Evolutionary conservation across 2,888 invertebrate genomes (phyloP).

Genomic region (Chrysolina americana): DNA sequence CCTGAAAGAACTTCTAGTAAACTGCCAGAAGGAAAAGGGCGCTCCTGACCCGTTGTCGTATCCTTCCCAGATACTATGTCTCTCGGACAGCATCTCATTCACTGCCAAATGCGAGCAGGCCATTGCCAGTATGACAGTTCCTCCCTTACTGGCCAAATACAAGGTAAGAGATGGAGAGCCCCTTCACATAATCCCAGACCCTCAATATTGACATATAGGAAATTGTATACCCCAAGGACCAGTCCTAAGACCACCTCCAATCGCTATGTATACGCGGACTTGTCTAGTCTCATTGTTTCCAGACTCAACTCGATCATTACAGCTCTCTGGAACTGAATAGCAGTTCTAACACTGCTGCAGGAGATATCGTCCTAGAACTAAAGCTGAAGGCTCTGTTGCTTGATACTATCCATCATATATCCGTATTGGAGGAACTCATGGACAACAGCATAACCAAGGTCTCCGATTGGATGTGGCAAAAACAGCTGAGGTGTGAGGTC

Average conservation of each 20-base stretch:
- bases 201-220: background rate
- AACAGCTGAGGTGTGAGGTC: constrained; percentile 82
- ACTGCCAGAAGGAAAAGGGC: constrained; percentile 71
- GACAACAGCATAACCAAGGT: constrained; percentile 77
- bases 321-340: constrained; percentile 68
- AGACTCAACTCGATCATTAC: constrained; percentile 71
- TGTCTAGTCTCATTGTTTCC: constrained; percentile 47
- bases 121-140: constrained; percentile 78
- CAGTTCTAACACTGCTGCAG: constrained; percentile 31
- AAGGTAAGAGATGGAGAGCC: constrained; percentile 62
- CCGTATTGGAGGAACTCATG: constrained; percentile 85
- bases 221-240: background rate
- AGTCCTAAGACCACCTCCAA: no score
- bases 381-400: constrained; percentile 94
- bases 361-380: constrained; percentile 71
- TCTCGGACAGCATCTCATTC: constrained; percentile 88
- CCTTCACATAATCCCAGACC: background rate
- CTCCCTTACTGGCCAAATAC: constrained; percentile 70
- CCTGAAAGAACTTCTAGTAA: constrained; percentile 78
- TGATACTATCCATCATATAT: constrained; percentile 93
- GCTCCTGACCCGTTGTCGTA: constrained; percentile 76
- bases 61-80: constrained; percentile 87
- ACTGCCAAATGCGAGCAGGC: constrained; percentile 88
- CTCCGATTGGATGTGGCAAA: constrained; percentile 94
- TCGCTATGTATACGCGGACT: background rate